These are phyloP conservation scores for Brachyhypopomus gauderio DNA, from an alignment of 2,113 vertebrate genomes.

Conservation along the genomic window DNA sequence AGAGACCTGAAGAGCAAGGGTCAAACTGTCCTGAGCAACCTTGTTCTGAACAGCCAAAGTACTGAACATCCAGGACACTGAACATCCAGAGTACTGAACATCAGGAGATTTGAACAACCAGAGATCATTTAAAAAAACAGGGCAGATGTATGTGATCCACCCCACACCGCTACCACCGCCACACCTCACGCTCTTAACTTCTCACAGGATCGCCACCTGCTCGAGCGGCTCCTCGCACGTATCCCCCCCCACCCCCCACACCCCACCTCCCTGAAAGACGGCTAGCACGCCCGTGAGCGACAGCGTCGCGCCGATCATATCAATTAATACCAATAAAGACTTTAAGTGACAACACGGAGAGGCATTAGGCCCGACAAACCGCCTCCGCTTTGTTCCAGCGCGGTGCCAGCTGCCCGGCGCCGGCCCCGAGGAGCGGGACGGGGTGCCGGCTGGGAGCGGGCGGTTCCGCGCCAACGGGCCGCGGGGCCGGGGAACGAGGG, in stretches of 20 bases:
- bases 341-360: conserved; percentile 74
- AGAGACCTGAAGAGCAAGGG: conserved; percentile 41
- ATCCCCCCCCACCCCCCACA: no score
- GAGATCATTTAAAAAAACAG: conserved; percentile 14
- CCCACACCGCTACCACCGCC: not conserved
- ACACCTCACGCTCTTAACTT: not conserved
- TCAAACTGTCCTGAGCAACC: no score
- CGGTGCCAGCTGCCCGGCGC: conserved; percentile 71
- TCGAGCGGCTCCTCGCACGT: no score
- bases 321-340: conserved; percentile 79
- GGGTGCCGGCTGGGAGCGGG: conserved; percentile 39
- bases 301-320: conserved; percentile 62
- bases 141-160: conserved; percentile 16
- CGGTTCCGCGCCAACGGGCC: conserved; percentile 68
- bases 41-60: no score
- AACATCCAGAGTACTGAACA: no score
- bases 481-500: conserved; percentile 50
- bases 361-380: conserved; percentile 68
- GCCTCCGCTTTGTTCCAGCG: conserved; percentile 69
- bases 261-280: not conserved
- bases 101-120: no score
- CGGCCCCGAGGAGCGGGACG: conserved; percentile 64
- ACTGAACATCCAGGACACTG: no score
- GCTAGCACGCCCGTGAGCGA: not conserved
- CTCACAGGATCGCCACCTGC: conserved; percentile 36